Conservation (phyloP, 2,797 vertebrate species). For the Enteromius trimaculatus region DNA sequence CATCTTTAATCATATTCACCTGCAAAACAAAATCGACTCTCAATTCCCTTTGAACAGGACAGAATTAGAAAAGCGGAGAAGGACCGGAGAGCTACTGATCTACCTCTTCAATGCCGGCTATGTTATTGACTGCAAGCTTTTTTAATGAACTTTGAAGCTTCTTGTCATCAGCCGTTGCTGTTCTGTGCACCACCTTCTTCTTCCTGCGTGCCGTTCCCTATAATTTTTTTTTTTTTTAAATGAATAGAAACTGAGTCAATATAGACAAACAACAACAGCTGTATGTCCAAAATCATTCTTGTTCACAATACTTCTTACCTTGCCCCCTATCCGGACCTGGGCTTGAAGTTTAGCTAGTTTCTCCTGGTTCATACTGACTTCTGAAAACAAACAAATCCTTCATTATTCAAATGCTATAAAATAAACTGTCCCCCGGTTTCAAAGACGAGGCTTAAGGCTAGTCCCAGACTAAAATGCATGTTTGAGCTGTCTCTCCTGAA, state of each 20-base stretch:
- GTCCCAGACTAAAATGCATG: background rate
- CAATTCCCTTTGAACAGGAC: background rate
- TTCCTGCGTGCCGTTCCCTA: constrained; percentile 97
- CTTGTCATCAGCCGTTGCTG: constrained; percentile 97
- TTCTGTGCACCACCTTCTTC: constrained; percentile 99
- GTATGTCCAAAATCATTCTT: background rate
- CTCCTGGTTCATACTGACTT: constrained; percentile 94
- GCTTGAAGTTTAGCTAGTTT: constrained; percentile 98
- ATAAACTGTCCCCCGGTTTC: background rate
- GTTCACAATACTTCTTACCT: constrained; percentile 76
- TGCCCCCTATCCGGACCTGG: constrained; percentile 99
- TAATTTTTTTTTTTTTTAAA: too few species aligned
- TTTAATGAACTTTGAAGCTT: constrained; percentile 98
- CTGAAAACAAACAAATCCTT: constrained; percentile 55
- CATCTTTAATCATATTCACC: constrained; percentile 99
- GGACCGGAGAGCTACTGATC: constrained; percentile 15
- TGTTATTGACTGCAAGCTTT: constrained; percentile 98
- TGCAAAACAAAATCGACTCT: constrained; percentile 60
- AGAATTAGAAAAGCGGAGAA: background rate
- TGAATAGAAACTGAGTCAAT: background rate
- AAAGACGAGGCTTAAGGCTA: background rate
- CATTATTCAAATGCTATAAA: background rate
- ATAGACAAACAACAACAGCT: background rate
- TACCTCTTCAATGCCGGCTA: constrained; percentile 98
- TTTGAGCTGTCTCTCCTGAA: background rate